Evolutionary conservation across 2,888 invertebrate genomes (phyloP).

Genomic region (Pandemis cinnamomeana): DNA sequence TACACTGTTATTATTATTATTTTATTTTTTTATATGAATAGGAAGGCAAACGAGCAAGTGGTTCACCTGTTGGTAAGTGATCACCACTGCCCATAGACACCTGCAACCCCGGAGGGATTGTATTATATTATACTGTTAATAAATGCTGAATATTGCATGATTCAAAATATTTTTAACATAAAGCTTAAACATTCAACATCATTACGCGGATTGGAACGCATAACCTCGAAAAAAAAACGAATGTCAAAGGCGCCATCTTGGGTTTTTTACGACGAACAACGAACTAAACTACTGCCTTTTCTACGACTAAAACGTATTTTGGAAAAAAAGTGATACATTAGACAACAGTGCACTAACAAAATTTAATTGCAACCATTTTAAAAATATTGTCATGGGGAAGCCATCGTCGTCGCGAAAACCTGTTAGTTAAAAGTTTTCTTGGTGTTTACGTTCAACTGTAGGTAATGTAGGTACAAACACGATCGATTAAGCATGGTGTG

Average conservation of each 20-base stretch:
- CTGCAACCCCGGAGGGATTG: no score
- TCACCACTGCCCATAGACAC: no score
- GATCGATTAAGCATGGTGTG: slow-evolving; percentile 42
- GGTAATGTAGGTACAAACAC: slow-evolving; percentile 50
- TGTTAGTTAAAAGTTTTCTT: slow-evolving; percentile 59
- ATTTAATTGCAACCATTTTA: background rate
- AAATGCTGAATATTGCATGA: no score
- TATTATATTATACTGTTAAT: no score
- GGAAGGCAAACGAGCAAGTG: no score
- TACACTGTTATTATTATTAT: no score
- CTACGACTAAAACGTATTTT: background rate
- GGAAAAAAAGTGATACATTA: background rate
- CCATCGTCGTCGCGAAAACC: slow-evolving; percentile 49
- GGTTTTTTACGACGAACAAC: background rate
- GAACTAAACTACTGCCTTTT: background rate
- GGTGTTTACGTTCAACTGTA: slow-evolving; percentile 36
- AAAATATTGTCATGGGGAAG: slow-evolving; percentile 57
- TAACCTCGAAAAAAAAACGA: background rate
- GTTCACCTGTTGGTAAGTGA: no score
- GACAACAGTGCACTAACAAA: background rate
- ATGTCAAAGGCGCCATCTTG: background rate
- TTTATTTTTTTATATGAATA: no score
- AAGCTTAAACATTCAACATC: background rate
- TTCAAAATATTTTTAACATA: background rate
- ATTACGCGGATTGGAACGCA: background rate